Base-by-base conservation (phyloP, 2,113 vertebrate genomes). In the Eidolon helvum region DNA sequence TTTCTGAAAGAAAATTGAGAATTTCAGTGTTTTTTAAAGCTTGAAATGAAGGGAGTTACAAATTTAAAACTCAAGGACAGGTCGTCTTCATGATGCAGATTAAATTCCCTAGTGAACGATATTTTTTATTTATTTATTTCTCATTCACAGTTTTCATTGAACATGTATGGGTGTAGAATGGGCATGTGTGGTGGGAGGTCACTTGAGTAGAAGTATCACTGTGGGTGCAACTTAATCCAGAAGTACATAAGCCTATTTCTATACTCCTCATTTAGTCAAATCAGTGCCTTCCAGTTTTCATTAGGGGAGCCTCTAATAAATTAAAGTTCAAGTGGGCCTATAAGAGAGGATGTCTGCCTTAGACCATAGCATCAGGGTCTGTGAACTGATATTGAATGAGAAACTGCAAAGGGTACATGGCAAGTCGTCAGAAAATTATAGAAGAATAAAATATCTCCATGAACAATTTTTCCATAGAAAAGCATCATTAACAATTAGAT, bases 1-100 rank as follows among this genome's bases (percentile, higher is more conserved):
- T 88, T 95, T 19, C 68, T 50, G 28, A 84, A 90, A 90, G 87
- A 33, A 87, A 59, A 11, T 77, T 86, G 15, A 84, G 4, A 78
- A 85, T 45, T 80, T 93, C 14, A 61, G 4, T 69, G 55, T 63
- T 94, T 45, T 53, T 19, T 40, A 79, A 72, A 90, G 7, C 24
- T 94, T 90, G 48, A 66, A 43, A 66, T 77, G 24, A 75, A 61
- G 10, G 45, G 4, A 0, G 1, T 53, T 71, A 38, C 53, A 30
- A 59, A 90, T 11, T 61, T 71, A 91, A 90, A 87, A 28, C 5
- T 48, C n/a, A 95, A 87, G 78, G 7, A 65, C 19, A 79, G 15
- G 35, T 89, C 38, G 50, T 63, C 48, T 80, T 43, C 30, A 59
- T 66, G 10, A 85, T 91, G 7, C 43, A 33, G 43, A 69, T 35